phyloP scores from a whole-genome alignment of 2,888 invertebrate species.

The Volucella inflata region DNA sequence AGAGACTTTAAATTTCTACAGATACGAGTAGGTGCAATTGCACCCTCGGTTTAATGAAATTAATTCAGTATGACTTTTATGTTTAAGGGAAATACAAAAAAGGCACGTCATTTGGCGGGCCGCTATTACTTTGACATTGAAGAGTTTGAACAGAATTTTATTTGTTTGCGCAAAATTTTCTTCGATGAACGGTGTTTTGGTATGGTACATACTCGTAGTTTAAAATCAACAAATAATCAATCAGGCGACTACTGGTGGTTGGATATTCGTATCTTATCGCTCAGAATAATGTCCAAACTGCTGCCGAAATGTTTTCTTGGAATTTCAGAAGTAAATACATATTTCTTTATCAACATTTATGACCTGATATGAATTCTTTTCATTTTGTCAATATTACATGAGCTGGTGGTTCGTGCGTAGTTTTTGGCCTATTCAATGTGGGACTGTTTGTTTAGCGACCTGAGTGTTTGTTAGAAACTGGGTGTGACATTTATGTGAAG shows the following conservation, averaged over 20 bases:
- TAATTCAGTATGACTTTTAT: slow-evolving; percentile 15
- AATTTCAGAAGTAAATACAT: slow-evolving; percentile 21
- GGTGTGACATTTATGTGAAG: too few species aligned
- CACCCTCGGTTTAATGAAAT: slow-evolving; percentile 18
- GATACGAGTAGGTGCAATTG: slow-evolving; percentile 1
- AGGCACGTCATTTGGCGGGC: neutral
- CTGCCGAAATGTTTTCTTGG: slow-evolving; percentile 12
- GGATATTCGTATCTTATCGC: slow-evolving; percentile 40
- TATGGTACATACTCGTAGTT: neutral
- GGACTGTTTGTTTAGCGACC: too few species aligned
- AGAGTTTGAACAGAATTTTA: neutral
- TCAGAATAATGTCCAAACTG: neutral
- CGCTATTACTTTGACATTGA: slow-evolving; percentile 30
- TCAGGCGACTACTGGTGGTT: slow-evolving; percentile 11
- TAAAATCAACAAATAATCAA: slow-evolving; percentile 23
- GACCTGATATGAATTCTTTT: neutral
- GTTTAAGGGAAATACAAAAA: neutral
- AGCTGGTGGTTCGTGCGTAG: neutral
- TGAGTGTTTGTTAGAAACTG: too few species aligned
- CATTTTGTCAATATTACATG: slow-evolving; percentile 3
- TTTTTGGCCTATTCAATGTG: too few species aligned
- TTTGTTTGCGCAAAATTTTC: neutral
- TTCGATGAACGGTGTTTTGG: neutral
- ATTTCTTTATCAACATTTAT: neutral
- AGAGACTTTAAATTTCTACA: neutral